phyloP scores from a whole-genome alignment of 2,888 invertebrate genomes.

The Temnothorax rugatulus region DNA sequence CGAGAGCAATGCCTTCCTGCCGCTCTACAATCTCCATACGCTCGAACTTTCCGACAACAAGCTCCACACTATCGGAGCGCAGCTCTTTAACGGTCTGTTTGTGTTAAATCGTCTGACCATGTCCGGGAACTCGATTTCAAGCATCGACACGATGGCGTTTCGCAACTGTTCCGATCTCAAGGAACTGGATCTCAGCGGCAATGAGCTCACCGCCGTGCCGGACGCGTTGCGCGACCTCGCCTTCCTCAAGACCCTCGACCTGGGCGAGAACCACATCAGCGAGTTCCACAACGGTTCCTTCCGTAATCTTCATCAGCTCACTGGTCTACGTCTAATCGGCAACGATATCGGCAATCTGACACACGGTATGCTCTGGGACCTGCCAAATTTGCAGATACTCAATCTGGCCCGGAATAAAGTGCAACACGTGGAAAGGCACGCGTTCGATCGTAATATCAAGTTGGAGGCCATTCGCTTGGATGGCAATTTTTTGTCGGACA shows the following conservation, averaged over 20 bases:
- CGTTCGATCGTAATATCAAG: slow-evolving; percentile 93
- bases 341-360: slow-evolving; percentile 95
- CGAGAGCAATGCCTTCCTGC: slow-evolving; percentile 95
- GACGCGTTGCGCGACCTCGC: slow-evolving; percentile 93
- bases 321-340: slow-evolving; percentile 95
- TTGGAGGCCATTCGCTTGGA: slow-evolving; percentile 95
- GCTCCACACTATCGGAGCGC: slow-evolving; percentile 93
- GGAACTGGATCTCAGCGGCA: slow-evolving; percentile 95
- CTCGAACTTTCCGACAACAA: slow-evolving; percentile 96
- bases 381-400: slow-evolving; percentile 94
- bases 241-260: slow-evolving; percentile 94
- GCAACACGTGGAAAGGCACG: slow-evolving; percentile 93
- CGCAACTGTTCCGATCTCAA: slow-evolving; percentile 95
- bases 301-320: slow-evolving; percentile 94
- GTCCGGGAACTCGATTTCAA: slow-evolving; percentile 94
- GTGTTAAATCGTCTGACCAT: slow-evolving; percentile 94
- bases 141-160: slow-evolving; percentile 93
- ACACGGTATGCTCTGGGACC: slow-evolving; percentile 94
- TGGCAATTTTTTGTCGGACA: slow-evolving; percentile 95
- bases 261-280: slow-evolving; percentile 96
- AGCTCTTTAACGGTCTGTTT: slow-evolving; percentile 94
- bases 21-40: slow-evolving; percentile 95
- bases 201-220: slow-evolving; percentile 93
- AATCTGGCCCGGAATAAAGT: slow-evolving; percentile 97
- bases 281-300: slow-evolving; percentile 94